phyloP scores from a whole-genome alignment of 2,888 invertebrate genomes.

The Chydorus sphaericus region DNA sequence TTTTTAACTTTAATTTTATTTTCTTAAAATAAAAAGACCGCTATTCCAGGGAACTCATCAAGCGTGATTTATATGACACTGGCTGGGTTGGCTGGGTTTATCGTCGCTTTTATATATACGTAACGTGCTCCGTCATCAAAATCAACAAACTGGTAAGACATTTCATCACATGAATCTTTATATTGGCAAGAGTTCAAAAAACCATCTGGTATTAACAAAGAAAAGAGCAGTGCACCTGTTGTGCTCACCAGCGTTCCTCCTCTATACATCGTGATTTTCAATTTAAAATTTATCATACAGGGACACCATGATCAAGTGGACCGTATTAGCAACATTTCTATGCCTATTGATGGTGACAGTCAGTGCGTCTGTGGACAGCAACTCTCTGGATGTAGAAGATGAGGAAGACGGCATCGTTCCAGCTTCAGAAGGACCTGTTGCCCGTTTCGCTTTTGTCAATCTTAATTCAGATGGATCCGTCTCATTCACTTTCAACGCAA shows the following conservation, averaged over 20 bases:
- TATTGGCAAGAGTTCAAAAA: too few species aligned
- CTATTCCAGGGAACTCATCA: too few species aligned
- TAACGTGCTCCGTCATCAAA: too few species aligned
- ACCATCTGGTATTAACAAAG: not conserved
- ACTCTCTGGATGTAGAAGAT: not conserved
- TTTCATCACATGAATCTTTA: too few species aligned
- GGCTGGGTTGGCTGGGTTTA: too few species aligned
- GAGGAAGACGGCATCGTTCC: not conserved
- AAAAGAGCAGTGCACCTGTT: not conserved
- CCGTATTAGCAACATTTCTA: not conserved
- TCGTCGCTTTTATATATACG: too few species aligned
- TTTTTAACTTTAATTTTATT: not conserved
- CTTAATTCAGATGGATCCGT: slow-evolving; percentile 14
- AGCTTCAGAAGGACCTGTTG: slow-evolving; percentile 2
- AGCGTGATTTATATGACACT: too few species aligned
- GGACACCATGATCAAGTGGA: not conserved
- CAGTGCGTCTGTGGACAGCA: not conserved
- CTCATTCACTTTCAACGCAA: slow-evolving; percentile 13
- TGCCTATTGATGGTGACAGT: not conserved
- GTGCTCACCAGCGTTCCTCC: not conserved
- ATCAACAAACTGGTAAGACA: too few species aligned
- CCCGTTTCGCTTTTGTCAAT: slow-evolving; percentile 14
- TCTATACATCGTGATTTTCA: not conserved
- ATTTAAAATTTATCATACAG: not conserved
- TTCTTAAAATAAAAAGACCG: too few species aligned